Conservation (phyloP, 2,797 vertebrate species). For the Denticeps clupeoides region DNA sequence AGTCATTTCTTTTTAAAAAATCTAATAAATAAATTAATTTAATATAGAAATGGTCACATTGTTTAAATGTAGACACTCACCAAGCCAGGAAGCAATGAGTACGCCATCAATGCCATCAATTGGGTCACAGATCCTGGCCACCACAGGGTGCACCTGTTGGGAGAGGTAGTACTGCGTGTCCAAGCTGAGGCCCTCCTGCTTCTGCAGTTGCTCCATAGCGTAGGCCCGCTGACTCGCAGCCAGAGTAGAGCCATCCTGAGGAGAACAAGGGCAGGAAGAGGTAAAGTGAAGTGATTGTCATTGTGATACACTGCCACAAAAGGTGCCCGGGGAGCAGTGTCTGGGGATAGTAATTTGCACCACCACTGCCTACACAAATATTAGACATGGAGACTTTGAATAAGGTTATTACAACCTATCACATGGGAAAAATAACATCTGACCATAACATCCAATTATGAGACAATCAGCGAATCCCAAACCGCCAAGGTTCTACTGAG, state of each 20-base stretch:
- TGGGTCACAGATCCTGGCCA: slow-evolving; percentile 91
- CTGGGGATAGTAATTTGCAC: too few species aligned
- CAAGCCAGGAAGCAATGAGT: slow-evolving; percentile 89
- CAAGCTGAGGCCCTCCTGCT: slow-evolving; percentile 74
- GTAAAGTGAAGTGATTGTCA: background rate
- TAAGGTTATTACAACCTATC: too few species aligned
- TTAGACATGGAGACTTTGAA: too few species aligned
- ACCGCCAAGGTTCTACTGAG: too few species aligned
- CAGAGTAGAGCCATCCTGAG: slow-evolving; percentile 85
- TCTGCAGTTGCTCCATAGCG: slow-evolving; percentile 86
- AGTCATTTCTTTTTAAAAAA: too few species aligned
- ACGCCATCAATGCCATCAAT: slow-evolving; percentile 88
- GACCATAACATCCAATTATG: too few species aligned
- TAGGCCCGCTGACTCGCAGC: slow-evolving; percentile 84
- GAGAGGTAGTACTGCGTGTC: slow-evolving; percentile 94
- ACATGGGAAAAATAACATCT: too few species aligned
- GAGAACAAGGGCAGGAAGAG: background rate
- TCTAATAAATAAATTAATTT: too few species aligned
- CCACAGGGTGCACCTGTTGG: slow-evolving; percentile 92
- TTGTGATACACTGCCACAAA: background rate
- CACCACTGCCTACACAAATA: too few species aligned
- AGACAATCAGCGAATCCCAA: too few species aligned
- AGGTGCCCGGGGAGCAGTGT: background rate
- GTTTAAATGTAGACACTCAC: slow-evolving; percentile 49
- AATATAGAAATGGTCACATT: background rate